Percentiles rank a stretch among this genome's conserved stretches.
Evolutionary conservation across 2,113 vertebrate species (phyloP).

Genomic region (Chloropsis hardwickii): DNA sequence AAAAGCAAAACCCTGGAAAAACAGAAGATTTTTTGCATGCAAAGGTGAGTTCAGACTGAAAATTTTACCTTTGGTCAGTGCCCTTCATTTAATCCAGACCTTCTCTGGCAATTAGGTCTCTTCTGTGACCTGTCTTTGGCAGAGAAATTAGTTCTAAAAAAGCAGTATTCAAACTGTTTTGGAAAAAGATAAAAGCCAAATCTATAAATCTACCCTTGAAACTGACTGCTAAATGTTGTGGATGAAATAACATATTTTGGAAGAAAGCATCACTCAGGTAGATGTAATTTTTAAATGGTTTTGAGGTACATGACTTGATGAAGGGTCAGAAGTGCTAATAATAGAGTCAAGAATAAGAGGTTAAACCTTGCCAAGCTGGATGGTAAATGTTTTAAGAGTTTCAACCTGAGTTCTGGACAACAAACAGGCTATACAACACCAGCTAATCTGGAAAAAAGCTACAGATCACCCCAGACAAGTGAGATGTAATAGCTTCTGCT

Average conservation of each 20-base stretch:
- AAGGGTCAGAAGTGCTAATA: neutral
- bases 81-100: neutral
- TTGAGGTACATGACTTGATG: neutral
- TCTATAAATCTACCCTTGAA: neutral
- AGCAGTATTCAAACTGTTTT: neutral
- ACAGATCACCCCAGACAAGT: neutral
- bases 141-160: neutral
- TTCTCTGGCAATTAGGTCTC: neutral
- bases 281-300: neutral
- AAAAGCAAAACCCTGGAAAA: neutral
- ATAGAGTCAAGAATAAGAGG: neutral
- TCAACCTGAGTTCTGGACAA: neutral
- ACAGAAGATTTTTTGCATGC: neutral
- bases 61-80: neutral
- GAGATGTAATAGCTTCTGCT: neutral
- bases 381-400: neutral
- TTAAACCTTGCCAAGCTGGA: neutral
- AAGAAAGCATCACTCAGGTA: neutral
- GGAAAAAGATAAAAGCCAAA: neutral
- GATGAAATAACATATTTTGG: neutral
- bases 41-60: neutral
- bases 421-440: neutral
- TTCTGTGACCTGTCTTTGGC: neutral
- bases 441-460: neutral
- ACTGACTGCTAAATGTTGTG: rapidly evolving